Evolutionary conservation across 2,888 invertebrate species (phyloP).

Genomic region (Tanytarsus gracilentus): DNA sequence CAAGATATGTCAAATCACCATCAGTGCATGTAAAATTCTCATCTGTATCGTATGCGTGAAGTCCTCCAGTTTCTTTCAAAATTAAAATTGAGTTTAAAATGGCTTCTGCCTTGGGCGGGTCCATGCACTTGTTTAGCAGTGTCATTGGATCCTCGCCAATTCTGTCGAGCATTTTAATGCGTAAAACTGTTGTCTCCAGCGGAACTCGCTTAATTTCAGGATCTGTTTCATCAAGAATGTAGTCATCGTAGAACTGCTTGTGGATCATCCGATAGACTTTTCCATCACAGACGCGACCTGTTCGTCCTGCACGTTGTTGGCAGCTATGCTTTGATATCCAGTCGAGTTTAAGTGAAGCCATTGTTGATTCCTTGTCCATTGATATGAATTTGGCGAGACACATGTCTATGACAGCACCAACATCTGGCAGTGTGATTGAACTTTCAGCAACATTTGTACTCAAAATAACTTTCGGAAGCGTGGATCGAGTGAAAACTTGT

Average conservation of each 20-base stretch:
- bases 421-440: conserved; percentile 82
- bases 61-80: conserved; percentile 65
- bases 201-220: conserved; percentile 79
- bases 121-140: conserved; percentile 72
- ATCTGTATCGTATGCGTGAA: conserved; percentile 51
- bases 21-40: conserved; percentile 52
- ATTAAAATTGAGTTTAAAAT: conserved; percentile 73
- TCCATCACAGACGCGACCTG: conserved; percentile 77
- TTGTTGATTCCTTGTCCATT: conserved; percentile 61
- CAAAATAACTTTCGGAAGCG: conserved; percentile 61
- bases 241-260: conserved; percentile 53
- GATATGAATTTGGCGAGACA: conserved; percentile 69
- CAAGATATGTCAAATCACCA: conserved; percentile 81
- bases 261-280: conserved; percentile 75
- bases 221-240: conserved; percentile 47
- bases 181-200: conserved; percentile 67
- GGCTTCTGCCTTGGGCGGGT: conserved; percentile 75
- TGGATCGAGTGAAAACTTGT: conserved; percentile 40
- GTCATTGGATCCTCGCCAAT: conserved; percentile 72
- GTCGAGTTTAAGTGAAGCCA: conserved; percentile 54
- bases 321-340: conserved; percentile 91
- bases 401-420: conserved; percentile 88
- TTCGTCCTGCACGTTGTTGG: conserved; percentile 79
- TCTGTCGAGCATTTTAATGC: conserved; percentile 70
- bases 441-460: conserved; percentile 90